Conservation (phyloP, 2,888 invertebrate genomes). For the Lampropteryx suffumata region DNA sequence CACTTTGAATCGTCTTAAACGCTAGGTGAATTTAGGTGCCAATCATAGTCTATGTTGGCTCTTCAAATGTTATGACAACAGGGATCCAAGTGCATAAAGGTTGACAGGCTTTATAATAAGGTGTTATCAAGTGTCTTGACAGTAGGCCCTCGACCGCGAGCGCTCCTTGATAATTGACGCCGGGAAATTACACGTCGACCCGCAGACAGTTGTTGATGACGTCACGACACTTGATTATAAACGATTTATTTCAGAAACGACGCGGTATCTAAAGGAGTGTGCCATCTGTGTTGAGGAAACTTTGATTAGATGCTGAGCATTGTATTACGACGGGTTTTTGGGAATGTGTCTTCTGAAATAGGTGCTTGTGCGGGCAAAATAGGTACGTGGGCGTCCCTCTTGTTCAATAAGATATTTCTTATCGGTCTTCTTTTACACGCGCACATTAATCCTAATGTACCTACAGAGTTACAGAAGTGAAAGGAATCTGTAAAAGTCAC, state of each 20-base stretch:
- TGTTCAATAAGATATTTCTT: no score
- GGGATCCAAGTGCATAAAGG: conserved; percentile 21
- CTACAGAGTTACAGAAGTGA: no score
- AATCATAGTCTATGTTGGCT: no score
- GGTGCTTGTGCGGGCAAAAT: not conserved
- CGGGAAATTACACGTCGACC: conserved; percentile 80
- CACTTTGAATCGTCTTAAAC: no score
- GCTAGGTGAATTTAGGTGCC: no score
- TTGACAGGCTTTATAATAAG: conserved; percentile 50
- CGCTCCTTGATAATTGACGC: conserved; percentile 77
- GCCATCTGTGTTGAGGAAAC: conserved; percentile 30
- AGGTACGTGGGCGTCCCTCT: no score
- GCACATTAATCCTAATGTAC: no score
- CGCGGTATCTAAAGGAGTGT: conserved; percentile 34
- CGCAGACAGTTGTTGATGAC: conserved; percentile 81
- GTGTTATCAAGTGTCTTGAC: conserved; percentile 69
- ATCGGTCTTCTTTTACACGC: no score
- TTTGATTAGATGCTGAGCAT: conserved; percentile 21
- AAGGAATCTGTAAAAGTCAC: no score
- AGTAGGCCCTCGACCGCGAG: conserved; percentile 67
- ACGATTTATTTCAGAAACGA: conserved; percentile 77
- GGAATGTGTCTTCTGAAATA: no score
- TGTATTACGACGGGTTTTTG: not conserved
- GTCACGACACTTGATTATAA: conserved; percentile 79
- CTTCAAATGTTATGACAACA: not conserved